Conservation (phyloP, 2,888 invertebrate species). For the Pteria penguin region DNA sequence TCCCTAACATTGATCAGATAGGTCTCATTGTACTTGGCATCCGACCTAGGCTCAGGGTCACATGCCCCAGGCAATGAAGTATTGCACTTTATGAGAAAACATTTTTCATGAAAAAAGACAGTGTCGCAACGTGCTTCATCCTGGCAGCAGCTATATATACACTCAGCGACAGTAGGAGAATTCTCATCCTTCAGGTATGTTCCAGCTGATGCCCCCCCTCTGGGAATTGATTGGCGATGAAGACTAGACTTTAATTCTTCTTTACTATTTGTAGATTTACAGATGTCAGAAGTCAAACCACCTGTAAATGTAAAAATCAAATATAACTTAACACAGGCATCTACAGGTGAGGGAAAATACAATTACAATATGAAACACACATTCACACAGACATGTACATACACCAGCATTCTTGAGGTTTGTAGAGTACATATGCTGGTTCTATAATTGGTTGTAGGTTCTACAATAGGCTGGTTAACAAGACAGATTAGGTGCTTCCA, state of each 20-base stretch:
- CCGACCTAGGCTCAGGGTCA: constrained; percentile 31
- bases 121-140: constrained; percentile 33
- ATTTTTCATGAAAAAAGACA: constrained; percentile 44
- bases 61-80: constrained; percentile 38
- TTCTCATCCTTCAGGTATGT: constrained; percentile 36
- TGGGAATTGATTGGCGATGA: constrained; percentile 36
- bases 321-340: no score
- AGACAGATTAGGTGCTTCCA: no score
- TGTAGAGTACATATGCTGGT: no score
- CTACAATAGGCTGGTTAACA: no score
- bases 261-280: constrained; percentile 4
- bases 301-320: no score
- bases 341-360: no score
- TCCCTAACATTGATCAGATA: constrained; percentile 42
- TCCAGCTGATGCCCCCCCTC: constrained; percentile 38
- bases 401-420: no score
- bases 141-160: constrained; percentile 47
- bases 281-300: constrained; percentile 23
- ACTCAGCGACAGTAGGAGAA: constrained; percentile 27
- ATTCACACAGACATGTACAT: no score
- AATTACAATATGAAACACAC: no score
- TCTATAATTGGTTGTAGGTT: no score
- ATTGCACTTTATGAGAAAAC: constrained; percentile 50
- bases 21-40: constrained; percentile 44
- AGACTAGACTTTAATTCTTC: constrained; percentile 28